Conservation (phyloP, 2,797 vertebrate species). For the Ctenopoma multispine region DNA sequence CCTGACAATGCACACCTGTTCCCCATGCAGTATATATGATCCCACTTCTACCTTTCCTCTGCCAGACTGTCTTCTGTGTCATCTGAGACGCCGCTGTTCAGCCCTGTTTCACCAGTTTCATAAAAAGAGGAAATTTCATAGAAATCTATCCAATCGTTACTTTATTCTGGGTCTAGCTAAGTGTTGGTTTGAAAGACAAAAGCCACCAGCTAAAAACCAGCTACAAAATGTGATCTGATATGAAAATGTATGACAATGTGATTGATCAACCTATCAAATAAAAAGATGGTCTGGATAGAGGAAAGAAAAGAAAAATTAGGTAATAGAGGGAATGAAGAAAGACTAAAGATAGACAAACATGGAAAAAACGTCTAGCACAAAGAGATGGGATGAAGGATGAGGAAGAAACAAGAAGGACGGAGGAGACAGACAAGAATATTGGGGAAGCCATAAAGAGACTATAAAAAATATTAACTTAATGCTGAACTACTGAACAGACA, state of each 20-base stretch:
- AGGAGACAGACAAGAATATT: conserved; percentile 38
- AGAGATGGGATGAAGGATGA: conserved; percentile 38
- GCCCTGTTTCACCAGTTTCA: too few species aligned
- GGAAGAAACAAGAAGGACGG: conserved; percentile 31
- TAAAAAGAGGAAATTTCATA: background rate
- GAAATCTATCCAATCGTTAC: background rate
- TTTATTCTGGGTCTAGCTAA: background rate
- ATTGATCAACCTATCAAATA: background rate
- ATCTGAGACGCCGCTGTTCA: too few species aligned
- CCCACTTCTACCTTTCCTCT: background rate
- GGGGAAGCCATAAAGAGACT: conserved; percentile 42
- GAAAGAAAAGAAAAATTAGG: background rate
- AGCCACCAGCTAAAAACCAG: background rate
- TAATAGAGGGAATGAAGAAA: background rate
- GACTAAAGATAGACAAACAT: conserved; percentile 5
- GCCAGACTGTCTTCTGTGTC: background rate
- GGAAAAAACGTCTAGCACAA: background rate
- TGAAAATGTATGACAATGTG: conserved; percentile 1
- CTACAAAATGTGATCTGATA: background rate
- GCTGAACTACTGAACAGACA: conserved; percentile 24
- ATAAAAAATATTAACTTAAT: conserved; percentile 57
- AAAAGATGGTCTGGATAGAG: background rate
- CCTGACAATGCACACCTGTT: background rate
- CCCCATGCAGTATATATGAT: background rate
- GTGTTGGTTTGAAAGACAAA: background rate